These are phyloP conservation scores for Premnoplex brunnescens DNA, from an alignment of 2,797 vertebrate species.

Conservation along the genomic window DNA sequence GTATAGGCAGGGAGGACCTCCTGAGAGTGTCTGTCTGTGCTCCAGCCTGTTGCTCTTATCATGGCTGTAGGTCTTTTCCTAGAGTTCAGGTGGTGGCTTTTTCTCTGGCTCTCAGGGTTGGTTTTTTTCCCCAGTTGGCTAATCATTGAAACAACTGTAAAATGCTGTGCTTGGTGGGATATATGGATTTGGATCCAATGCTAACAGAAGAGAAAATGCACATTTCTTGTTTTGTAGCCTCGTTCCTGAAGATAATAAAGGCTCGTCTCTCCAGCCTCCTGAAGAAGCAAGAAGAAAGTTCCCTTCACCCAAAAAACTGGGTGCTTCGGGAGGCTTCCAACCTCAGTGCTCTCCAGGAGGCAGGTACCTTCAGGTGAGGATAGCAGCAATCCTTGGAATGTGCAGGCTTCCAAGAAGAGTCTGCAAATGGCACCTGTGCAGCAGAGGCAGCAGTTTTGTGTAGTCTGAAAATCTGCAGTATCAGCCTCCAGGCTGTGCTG, in stretches of 20 bases:
- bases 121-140: not conserved
- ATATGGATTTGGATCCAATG: not conserved
- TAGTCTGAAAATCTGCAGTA: not conserved
- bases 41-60: not conserved
- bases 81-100: not conserved
- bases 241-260: constrained; percentile 83
- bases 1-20: not conserved
- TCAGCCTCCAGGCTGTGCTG: not conserved
- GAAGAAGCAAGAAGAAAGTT: constrained; percentile 77
- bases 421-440: not conserved
- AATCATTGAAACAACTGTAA: not conserved
- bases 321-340: constrained; percentile 88
- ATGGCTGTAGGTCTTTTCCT: not conserved
- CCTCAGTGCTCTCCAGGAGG: constrained; percentile 91
- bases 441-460: not conserved
- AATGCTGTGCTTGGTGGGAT: not conserved
- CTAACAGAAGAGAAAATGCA: not conserved
- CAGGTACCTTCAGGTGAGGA: constrained; percentile 91
- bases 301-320: constrained; percentile 78
- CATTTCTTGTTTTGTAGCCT: constrained; percentile 69
- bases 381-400: not conserved
- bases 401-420: not conserved
- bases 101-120: not conserved
- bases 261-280: constrained; percentile 81
- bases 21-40: not conserved